phyloP scores from a whole-genome alignment of 1,140 invertebrate genomes.

The Trichonephila clavipes region DNA sequence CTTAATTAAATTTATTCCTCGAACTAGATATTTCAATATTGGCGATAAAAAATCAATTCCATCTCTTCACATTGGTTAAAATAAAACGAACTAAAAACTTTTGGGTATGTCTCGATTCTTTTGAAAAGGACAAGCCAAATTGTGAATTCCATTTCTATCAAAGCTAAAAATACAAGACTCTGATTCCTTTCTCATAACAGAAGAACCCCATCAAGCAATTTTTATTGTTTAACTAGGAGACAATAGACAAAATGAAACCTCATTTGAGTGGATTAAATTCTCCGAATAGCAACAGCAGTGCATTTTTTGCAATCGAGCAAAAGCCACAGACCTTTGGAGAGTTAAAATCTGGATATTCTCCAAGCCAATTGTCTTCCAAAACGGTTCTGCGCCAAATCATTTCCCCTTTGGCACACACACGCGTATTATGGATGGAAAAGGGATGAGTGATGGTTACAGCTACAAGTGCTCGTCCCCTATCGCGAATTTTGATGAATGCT shows the following conservation, averaged over 20 bases:
- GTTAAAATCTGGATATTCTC: background rate
- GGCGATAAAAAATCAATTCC: too few species aligned
- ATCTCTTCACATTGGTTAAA: too few species aligned
- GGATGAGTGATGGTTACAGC: background rate
- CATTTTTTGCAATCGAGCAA: background rate
- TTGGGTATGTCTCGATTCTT: too few species aligned
- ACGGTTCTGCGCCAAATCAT: background rate
- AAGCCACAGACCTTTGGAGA: background rate
- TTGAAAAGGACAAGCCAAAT: too few species aligned
- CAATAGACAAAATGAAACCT: background rate
- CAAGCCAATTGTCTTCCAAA: background rate
- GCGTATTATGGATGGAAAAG: too few species aligned
- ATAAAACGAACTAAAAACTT: too few species aligned
- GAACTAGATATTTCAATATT: too few species aligned
- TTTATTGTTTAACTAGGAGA: background rate
- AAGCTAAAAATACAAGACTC: too few species aligned
- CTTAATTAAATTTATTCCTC: too few species aligned
- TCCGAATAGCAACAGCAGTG: background rate
- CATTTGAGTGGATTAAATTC: conserved; percentile 16
- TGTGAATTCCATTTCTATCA: too few species aligned
- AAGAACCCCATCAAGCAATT: background rate
- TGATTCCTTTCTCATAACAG: too few species aligned
- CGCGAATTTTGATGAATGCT: background rate
- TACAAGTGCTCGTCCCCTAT: background rate
- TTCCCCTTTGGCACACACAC: background rate